Percentiles rank a stretch among this genome's conserved stretches.
Conservation (phyloP, 2,797 vertebrate species). For the Enteromius mattozi region DNA sequence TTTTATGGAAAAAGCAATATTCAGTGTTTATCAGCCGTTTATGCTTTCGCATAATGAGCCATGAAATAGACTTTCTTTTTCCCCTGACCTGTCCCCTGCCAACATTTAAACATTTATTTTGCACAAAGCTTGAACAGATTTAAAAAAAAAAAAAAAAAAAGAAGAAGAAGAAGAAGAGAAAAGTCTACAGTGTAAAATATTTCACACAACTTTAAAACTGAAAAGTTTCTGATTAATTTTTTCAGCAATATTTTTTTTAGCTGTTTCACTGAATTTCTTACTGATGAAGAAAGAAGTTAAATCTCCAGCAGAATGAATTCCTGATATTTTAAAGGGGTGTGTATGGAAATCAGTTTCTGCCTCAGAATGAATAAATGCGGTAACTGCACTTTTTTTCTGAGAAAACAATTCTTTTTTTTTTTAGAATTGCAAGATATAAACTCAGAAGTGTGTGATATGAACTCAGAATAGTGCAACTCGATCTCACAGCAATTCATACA, state of each 20-base stretch:
- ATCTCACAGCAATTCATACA: too few species aligned
- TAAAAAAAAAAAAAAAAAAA: slow-evolving; percentile 2
- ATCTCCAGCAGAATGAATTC: not conserved
- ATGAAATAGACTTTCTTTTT: slow-evolving; percentile 54
- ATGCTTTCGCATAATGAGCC: slow-evolving; percentile 54
- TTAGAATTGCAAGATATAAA: too few species aligned
- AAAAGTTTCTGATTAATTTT: not conserved
- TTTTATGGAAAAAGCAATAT: slow-evolving; percentile 34
- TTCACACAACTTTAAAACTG: not conserved
- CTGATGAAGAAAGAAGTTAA: not conserved
- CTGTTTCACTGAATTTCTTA: not conserved
- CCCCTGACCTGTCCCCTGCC: slow-evolving; percentile 36
- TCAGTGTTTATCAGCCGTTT: slow-evolving; percentile 29
- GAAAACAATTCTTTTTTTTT: too few species aligned
- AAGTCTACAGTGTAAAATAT: not conserved
- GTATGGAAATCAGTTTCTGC: not conserved
- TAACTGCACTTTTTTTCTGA: too few species aligned
- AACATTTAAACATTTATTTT: slow-evolving; percentile 38
- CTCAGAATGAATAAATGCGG: not conserved
- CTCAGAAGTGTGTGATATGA: too few species aligned
- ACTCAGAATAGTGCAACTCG: too few species aligned
- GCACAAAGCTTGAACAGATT: slow-evolving; percentile 29
- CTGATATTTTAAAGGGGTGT: not conserved
- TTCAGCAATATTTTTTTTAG: not conserved
- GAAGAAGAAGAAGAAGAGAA: not conserved